Conservation (phyloP, 2,888 invertebrate genomes). For the Cephus pulcher region DNA sequence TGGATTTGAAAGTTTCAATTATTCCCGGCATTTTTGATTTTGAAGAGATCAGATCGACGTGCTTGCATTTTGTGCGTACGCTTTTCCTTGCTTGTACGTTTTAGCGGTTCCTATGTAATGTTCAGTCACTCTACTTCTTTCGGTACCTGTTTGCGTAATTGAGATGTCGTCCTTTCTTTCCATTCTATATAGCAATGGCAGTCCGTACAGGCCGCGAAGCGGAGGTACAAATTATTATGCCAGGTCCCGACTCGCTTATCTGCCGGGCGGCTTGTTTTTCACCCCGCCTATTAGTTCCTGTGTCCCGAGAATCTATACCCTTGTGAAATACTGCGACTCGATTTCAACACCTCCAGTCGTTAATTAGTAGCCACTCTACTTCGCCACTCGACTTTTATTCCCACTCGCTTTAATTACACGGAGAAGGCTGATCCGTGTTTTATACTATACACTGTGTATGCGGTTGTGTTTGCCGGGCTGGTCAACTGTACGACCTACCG, state of each 20-base stretch:
- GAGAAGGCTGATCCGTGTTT: not conserved
- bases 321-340: slow-evolving; percentile 60
- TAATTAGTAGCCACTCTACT: slow-evolving; percentile 51
- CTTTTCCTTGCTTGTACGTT: not conserved
- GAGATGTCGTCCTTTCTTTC: slow-evolving; percentile 12
- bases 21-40: not conserved
- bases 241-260: slow-evolving; percentile 52
- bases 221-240: slow-evolving; percentile 56
- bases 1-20: too few species aligned
- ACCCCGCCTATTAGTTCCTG: slow-evolving; percentile 60
- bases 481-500: slow-evolving; percentile 34
- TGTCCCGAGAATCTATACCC: slow-evolving; percentile 50
- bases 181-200: not conserved
- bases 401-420: slow-evolving; percentile 37
- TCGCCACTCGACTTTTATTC: slow-evolving; percentile 40
- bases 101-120: not conserved
- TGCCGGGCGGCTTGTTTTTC: slow-evolving; percentile 57
- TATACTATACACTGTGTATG: not conserved
- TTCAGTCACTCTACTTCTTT: not conserved
- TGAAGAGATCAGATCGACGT: not conserved
- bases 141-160: slow-evolving; percentile 12
- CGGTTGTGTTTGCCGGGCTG: not conserved
- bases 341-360: slow-evolving; percentile 59
- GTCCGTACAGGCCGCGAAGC: not conserved
- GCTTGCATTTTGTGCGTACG: not conserved